Percentiles rank a stretch among this genome's conserved stretches.
Conservation (phyloP, 30 jellyfish, hydroid and myxozoan genomes). For the Nemopilema nomurai region DNA sequence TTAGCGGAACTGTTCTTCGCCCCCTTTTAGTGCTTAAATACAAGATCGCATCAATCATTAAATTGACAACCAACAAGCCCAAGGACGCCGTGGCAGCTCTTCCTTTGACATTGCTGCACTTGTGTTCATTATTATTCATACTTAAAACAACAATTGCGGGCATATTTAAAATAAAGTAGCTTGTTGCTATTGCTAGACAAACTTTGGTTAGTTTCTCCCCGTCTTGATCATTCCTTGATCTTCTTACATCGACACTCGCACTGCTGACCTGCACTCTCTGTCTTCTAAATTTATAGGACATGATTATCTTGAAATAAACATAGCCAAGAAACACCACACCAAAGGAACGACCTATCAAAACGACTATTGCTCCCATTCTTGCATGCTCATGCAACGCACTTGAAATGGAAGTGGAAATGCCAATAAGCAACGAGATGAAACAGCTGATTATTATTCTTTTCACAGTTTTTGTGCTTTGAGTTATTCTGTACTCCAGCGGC, state of each 20-base stretch:
- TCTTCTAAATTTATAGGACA: background rate
- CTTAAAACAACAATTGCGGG: background rate
- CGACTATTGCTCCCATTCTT: background rate
- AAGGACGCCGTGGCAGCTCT: no score
- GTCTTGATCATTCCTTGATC: no score
- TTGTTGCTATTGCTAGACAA: background rate
- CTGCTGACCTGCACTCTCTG: background rate
- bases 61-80: background rate
- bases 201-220: background rate
- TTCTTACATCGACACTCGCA: background rate
- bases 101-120: background rate
- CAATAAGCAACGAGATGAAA: background rate
- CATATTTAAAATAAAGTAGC: background rate
- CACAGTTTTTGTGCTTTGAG: background rate
- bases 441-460: background rate
- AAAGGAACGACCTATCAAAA: background rate
- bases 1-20: background rate
- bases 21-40: background rate
- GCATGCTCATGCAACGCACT: background rate
- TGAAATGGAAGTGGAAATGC: background rate
- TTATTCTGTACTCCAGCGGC: background rate
- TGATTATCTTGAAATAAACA: no score
- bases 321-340: background rate
- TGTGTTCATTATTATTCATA: background rate
- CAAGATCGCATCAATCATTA: background rate